Evolutionary conservation across 2,888 invertebrate species (phyloP), one percentile per base, ranked within the genome.

Genomic region (Melinaea marsaeus): DNA sequence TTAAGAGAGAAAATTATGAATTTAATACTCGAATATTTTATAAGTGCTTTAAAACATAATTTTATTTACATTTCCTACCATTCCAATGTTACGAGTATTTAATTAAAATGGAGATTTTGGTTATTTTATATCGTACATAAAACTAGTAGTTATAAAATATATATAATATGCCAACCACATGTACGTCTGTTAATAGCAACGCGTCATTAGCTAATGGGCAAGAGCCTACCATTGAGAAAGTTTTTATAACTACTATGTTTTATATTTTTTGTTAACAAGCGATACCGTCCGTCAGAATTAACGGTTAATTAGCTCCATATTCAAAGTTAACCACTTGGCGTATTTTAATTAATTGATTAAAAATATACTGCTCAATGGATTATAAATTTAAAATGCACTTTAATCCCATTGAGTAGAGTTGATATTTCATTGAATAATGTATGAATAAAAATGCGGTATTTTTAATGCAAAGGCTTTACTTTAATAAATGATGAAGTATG

Each of bases 121-220:
- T 9, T 9, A 42, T 4, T 9, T 9, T 42, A 42, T 42, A 42
- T 2, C 9, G 9, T 42, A 42, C 42, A 42, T 42, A 42, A 42
- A 42, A 42, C 9, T 42, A 11, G 3, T 3, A 9, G 9, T 42
- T 7, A 9, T 9, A 9, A 7, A 9, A 42, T 7, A 11, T 42
- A 42, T 9, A 42, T 9, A 1, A 42, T 9, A 42, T 9, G 3
- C 6, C 9, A 42, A 42, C 42, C 11, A 9, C 11, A 7, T 51
- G 51, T 51, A 51, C 13, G 58, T 58, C 11, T 57, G 69, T 70
- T 70, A 73, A 75, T 71, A 69, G 69, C 67, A 71, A 71, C 71
- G 69, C 72, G 66, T 76, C 75, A 76, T 77, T 77, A 76, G 75
- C 71, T 77, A 77, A 76, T 76, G 75, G 69, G 61, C 65, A 71